Evolutionary conservation across 1,140 invertebrate species (phyloP), one percentile per base, ranked within the genome.

Genomic region (Trichoplusia ni): DNA sequence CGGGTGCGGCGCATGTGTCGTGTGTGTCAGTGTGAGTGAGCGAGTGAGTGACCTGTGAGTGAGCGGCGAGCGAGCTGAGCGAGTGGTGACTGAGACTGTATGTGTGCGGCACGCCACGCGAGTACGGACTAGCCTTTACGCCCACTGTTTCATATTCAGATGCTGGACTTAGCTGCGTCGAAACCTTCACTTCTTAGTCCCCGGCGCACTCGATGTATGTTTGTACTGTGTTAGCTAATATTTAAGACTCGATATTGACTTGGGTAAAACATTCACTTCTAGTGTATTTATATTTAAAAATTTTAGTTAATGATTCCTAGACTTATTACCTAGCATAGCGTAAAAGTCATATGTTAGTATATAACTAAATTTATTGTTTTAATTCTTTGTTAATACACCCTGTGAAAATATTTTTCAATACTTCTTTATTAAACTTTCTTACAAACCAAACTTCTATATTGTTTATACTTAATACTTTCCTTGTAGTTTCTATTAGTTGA

Each of bases 341-440:
- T 86, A 75, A 78, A 75, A 85, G 80, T 85, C 81, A 84, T 89
- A 85, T 89, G 83, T 88, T 90, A 87, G 85, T 90, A 85, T 83
- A 81, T 90, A 90, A 83, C 85, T 84, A 90, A 88, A 90, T 88
- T 82, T 84, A 84, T 89, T 85, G 80, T 85, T 89, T 87, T 73
- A 77, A 82, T 84, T 82, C 74, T 90, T 85, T 90, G 82, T 88
- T 88, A 79, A 79, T 84, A 82, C 73, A 77, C 79, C 82, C 80
- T 85, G 82, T 82, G 83, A 83, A 90, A 79, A 90, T 88, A 88
- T 90, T 90, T 88, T 90, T 60, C 81, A 84, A 85, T 83, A 90
- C 84, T 90, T 86, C 83, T 86, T 86, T 83, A 77, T 83, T 86
- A 81, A 88, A 86, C 84, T 90, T 90, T 88, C 87, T 90, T 88